phyloP scores from a whole-genome alignment of 2,113 vertebrate species.

The Aldabrachelys gigantea region DNA sequence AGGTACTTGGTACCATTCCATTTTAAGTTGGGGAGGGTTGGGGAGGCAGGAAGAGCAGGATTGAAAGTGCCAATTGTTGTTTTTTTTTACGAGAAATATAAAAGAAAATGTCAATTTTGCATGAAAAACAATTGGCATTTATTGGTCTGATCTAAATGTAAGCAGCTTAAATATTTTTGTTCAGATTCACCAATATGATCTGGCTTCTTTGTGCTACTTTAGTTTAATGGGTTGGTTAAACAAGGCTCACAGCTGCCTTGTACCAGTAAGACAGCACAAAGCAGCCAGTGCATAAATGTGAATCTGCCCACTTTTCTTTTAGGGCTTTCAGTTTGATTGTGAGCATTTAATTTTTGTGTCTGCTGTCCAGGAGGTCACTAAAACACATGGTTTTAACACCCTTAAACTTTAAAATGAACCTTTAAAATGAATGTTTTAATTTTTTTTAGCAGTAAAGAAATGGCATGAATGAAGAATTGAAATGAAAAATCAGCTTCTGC shows the following conservation, averaged over 20 bases:
- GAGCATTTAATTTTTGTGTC: not conserved
- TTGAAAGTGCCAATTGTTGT: not conserved
- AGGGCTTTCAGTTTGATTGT: not conserved
- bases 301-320: not conserved
- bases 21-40: not conserved
- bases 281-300: not conserved
- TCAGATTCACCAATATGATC: not conserved
- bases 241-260: not conserved
- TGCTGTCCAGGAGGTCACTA: not conserved
- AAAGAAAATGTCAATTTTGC: not conserved
- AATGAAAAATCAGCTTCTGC: not conserved
- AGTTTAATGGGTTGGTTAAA: not conserved
- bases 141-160: not conserved
- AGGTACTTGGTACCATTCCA: not conserved
- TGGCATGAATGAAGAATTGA: not conserved
- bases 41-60: not conserved
- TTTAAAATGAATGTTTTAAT: not conserved
- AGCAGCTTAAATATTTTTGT: not conserved
- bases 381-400: not conserved
- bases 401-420: not conserved
- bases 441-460: not conserved
- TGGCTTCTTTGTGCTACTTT: accelerated
- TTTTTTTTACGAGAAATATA: not conserved
- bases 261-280: not conserved
- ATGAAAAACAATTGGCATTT: not conserved